Percentiles rank a stretch among this genome's conserved stretches.
Evolutionary conservation across 2,113 vertebrate genomes (phyloP).

Genomic region (Callochromis pleurospilus): DNA sequence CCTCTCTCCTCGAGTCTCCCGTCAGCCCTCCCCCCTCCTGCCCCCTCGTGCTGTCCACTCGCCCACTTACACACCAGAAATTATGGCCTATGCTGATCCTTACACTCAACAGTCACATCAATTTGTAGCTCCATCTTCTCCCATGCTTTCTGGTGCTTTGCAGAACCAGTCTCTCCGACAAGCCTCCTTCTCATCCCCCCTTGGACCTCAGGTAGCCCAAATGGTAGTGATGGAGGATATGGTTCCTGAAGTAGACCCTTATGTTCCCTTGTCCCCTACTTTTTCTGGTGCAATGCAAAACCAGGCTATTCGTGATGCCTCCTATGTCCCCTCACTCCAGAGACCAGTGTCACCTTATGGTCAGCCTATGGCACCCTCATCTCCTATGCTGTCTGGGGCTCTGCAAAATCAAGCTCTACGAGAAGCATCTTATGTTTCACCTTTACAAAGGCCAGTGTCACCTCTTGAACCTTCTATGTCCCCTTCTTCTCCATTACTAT

Average conservation of each 20-base stretch:
- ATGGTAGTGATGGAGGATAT: slow-evolving; percentile 22
- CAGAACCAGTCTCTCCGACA: slow-evolving; percentile 19
- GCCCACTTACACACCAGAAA: neutral
- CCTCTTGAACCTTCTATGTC: slow-evolving; percentile 41
- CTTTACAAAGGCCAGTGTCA: slow-evolving; percentile 37
- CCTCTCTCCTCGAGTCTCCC: slow-evolving; percentile 51
- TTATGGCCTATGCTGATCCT: slow-evolving; percentile 21
- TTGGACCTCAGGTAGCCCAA: slow-evolving; percentile 23
- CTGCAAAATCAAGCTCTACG: slow-evolving; percentile 49
- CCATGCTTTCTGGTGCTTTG: slow-evolving; percentile 42
- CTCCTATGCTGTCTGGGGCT: slow-evolving; percentile 49
- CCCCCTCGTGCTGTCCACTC: slow-evolving; percentile 15
- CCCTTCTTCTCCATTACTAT: slow-evolving; percentile 48
- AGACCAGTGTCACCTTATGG: slow-evolving; percentile 45
- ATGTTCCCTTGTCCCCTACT: slow-evolving; percentile 20
- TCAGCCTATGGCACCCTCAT: slow-evolving; percentile 19
- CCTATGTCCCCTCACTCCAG: slow-evolving; percentile 35
- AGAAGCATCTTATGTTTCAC: slow-evolving; percentile 49
- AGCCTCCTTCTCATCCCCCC: slow-evolving; percentile 9
- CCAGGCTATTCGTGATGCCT: slow-evolving; percentile 34
- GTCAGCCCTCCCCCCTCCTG: slow-evolving; percentile 45
- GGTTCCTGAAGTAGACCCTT: neutral
- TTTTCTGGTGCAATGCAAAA: slow-evolving; percentile 54
- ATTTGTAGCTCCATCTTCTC: slow-evolving; percentile 33
- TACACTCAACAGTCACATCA: slow-evolving; percentile 28